Evolutionary conservation across 1,140 invertebrate genomes (phyloP), one percentile per base, ranked within the genome.

Genomic region (Doryteuthis pealeii): DNA sequence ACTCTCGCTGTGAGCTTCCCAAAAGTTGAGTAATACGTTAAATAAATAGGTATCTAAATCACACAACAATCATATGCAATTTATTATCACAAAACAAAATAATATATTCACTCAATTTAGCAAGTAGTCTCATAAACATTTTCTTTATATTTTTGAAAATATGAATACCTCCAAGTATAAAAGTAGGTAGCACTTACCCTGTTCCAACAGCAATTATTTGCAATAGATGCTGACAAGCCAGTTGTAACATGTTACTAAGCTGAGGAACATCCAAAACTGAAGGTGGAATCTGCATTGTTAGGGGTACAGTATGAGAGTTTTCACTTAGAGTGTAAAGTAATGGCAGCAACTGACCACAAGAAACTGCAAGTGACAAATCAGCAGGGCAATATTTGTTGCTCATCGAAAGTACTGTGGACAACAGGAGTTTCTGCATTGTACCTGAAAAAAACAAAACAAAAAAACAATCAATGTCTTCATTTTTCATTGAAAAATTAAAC

Each of bases 331-430:
- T 80, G 58, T 87, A 87, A n/a, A 92, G 82, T 8, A 89, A 79
- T 4, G 88, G 85, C 43, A 91, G 82, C 18, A 92, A 80, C 28
- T 68, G 66, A 35, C 90, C 90, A 81, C 89, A 90, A 3, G 90
- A 89, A 22, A 92, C 90, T 4, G 90, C 88, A 28, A 92, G 85
- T 35, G 86, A 88, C n/a, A 92, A 85, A 84, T 92, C 91, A 70
- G 89, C 85, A 22, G 91, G 87, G 74, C 89, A 86, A 82, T 91
- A 92, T 40, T 89, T 88, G 12, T 90, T 88, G 83, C 90, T 91
- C 68, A 92, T 82, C 3, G 90, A 88, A 84, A 91, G 91, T 15
- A 92, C 85, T 22, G 89, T 91, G 31, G 91, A 85, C 32, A 90
- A 78, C 80, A 89, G 83, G 35, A 89, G 78, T 58, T 88, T 85